phyloP scores from a whole-genome alignment of 2,888 invertebrate species.

The Arctia plantaginis region DNA sequence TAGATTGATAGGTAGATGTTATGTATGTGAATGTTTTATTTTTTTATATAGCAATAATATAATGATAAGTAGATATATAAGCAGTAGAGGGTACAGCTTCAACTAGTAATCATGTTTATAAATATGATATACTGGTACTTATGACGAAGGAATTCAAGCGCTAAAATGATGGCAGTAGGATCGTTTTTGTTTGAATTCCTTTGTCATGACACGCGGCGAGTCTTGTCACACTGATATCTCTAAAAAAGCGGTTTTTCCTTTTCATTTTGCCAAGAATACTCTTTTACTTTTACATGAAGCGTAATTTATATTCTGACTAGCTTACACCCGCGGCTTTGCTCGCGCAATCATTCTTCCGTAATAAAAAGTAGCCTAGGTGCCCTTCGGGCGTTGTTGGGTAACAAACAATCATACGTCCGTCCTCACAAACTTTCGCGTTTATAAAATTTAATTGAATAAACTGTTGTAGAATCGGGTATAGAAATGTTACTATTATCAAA shows the following conservation, averaged over 20 bases:
- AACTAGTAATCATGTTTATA: slow-evolving; percentile 53
- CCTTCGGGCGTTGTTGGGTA: background rate
- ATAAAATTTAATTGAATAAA: background rate
- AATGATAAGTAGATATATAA: slow-evolving; percentile 63
- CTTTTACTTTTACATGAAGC: background rate
- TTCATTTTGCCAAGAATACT: background rate
- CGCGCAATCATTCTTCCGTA: background rate
- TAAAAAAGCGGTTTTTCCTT: slow-evolving; percentile 23
- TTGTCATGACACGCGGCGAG: slow-evolving; percentile 58
- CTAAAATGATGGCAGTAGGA: slow-evolving; percentile 20
- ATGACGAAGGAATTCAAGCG: slow-evolving; percentile 61
- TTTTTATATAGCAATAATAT: slow-evolving; percentile 57
- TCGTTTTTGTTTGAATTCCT: slow-evolving; percentile 50
- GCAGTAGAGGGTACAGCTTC: slow-evolving; percentile 74
- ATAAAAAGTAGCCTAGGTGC: background rate
- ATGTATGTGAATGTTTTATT: slow-evolving; percentile 78
- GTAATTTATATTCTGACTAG: background rate
- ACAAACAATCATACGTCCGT: background rate
- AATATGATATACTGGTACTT: slow-evolving; percentile 44
- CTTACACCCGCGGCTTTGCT: background rate
- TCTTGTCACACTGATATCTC: slow-evolving; percentile 63
- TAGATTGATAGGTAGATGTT: slow-evolving; percentile 84
- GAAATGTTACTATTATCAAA: background rate
- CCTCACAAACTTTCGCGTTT: background rate
- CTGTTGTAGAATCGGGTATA: background rate